phyloP scores from a whole-genome alignment of 2,113 vertebrate species.

The Sinocyclocheilus anophthalmus region DNA sequence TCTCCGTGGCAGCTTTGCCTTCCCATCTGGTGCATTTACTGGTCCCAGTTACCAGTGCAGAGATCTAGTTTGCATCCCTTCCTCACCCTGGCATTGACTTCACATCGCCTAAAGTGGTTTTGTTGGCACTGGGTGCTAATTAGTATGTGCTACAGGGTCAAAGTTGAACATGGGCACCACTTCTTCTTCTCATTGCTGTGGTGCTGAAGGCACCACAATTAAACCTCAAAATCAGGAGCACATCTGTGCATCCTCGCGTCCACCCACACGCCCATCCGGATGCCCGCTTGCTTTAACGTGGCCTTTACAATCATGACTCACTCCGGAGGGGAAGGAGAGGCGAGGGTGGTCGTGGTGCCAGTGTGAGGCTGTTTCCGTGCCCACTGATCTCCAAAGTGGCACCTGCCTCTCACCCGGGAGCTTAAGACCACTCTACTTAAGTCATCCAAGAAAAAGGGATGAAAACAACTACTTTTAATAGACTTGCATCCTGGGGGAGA shows the following conservation, averaged over 20 bases:
- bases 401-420: constrained; percentile 45
- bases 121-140: constrained; percentile 12
- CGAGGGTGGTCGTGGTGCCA: constrained; percentile 53
- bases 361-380: constrained; percentile 60
- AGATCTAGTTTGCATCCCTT: constrained; percentile 10
- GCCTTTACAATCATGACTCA: constrained; percentile 63
- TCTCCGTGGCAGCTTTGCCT: constrained; percentile 28
- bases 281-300: constrained; percentile 43
- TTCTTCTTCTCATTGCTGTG: neutral
- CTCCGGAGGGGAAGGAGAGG: constrained; percentile 28
- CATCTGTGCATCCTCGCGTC: constrained; percentile 61
- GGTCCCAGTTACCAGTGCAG: neutral
- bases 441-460: constrained; percentile 49
- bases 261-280: constrained; percentile 45
- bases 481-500: constrained; percentile 14
- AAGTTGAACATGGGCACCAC: constrained; percentile 10
- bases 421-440: constrained; percentile 49
- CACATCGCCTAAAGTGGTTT: neutral
- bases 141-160: constrained; percentile 11
- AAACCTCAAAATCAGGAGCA: constrained; percentile 54
- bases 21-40: constrained; percentile 8
- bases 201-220: constrained; percentile 26
- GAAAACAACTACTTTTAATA: constrained; percentile 47
- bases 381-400: constrained; percentile 68
- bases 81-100: neutral